These are phyloP conservation scores for Bergia puertoricense DNA, from an alignment of 92 coral and sea anemone genomes.

Conservation along the genomic window DNA sequence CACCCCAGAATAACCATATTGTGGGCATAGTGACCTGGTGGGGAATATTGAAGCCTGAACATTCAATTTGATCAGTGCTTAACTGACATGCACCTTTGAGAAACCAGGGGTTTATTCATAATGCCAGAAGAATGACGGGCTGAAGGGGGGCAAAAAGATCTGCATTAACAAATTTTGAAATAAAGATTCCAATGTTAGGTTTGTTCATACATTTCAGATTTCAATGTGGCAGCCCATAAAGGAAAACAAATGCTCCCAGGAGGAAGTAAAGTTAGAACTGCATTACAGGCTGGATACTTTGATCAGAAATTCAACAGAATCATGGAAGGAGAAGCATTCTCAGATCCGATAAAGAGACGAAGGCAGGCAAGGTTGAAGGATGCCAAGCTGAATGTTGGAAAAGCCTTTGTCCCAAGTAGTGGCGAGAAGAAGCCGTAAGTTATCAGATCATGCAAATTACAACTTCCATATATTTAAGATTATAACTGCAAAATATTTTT, in stretches of 20 bases:
- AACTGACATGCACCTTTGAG: too few relatives aligned
- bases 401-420: conserved; percentile 97
- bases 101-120: too few relatives aligned
- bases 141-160: too few relatives aligned
- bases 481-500: too few relatives aligned
- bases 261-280: conserved; percentile 85
- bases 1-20: too few relatives aligned
- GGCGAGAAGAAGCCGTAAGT: conserved; percentile 94
- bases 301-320: conserved; percentile 87
- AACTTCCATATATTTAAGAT: too few relatives aligned
- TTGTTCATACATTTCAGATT: conserved; percentile 51
- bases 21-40: too few relatives aligned
- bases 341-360: conserved; percentile 89
- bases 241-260: conserved; percentile 99
- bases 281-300: conserved; percentile 91
- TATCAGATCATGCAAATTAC: not conserved
- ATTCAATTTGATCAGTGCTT: too few relatives aligned
- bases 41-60: too few relatives aligned
- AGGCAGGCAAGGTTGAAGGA: conserved; percentile 85
- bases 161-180: too few relatives aligned
- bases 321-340: conserved; percentile 87
- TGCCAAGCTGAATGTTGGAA: conserved; percentile 79
- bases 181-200: not conserved
- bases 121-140: too few relatives aligned
- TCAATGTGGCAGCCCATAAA: conserved; percentile 91